Percentiles rank a stretch among this genome's conserved stretches.
phyloP scores from a whole-genome alignment of 2,113 vertebrate genomes.

The Odocoileus hemionus region DNA sequence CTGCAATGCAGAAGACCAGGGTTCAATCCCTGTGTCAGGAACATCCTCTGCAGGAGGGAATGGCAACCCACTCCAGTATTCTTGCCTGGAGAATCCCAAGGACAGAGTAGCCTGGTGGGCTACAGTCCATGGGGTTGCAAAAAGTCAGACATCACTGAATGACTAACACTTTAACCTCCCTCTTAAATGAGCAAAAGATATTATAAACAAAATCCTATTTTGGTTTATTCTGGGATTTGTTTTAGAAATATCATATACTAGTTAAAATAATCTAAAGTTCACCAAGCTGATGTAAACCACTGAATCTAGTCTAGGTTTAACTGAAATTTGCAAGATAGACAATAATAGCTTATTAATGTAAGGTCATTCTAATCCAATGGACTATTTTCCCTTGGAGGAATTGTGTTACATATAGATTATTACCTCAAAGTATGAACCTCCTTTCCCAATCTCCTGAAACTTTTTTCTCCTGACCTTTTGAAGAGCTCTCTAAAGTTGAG shows the following conservation, averaged over 20 bases:
- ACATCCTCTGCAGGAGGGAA: not conserved
- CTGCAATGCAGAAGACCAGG: not conserved
- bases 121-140: not conserved
- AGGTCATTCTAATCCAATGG: not conserved
- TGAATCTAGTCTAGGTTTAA: not conserved
- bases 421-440: not conserved
- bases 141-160: not conserved
- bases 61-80: not conserved
- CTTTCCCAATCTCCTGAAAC: not conserved
- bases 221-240: not conserved
- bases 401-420: not conserved
- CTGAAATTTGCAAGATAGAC: not conserved
- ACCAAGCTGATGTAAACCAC: not conserved
- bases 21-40: not conserved
- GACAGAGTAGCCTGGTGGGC: not conserved
- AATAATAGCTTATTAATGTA: not conserved
- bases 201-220: not conserved
- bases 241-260: not conserved
- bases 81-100: not conserved
- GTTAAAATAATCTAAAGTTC: not conserved
- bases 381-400: not conserved
- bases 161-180: not conserved
- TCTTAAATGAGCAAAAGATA: not conserved
- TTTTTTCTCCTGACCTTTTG: not conserved
- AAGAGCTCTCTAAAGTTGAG: not conserved